Base-by-base conservation (phyloP, 2,113 vertebrate species). In the Calidris pygmaea region DNA sequence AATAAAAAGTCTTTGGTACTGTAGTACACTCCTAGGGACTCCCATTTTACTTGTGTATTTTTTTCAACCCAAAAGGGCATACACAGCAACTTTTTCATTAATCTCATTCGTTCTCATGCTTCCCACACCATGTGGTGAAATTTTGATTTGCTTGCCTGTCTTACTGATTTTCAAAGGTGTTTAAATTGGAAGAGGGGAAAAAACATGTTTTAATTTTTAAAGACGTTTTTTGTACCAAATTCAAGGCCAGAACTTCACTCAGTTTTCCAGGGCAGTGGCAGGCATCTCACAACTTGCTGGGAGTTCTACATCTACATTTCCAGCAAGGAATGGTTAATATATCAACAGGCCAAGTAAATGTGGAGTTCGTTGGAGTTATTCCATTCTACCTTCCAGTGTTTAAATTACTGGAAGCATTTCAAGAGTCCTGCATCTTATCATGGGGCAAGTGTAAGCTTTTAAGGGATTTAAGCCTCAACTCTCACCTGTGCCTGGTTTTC, bases 401-500 rank as follows among this genome's bases (percentile, higher is more conserved):
- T 72, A 85, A 94, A 87, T 87, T 84, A 37, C 22, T 79, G 86
- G 68, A 84, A 94, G 10, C 63, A 48, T 92, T 93, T 81, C 48
- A 78, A 50, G 39, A 82, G 73, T 75, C 48, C 86, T 96, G 80
- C 52, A 74, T 89, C 68, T 91, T 87, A 84, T 85, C 76, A 58
- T 12, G 35, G 60, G 34, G 15, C 58, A 88, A 68, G 21, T 14
- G 10, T 48, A 78, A 85, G 68, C 21, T 81, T 85, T 95, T 79
- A 87, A 78, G 81, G 12, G 27, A 72, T 93, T 89, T 27, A 76
- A 68, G 19, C 34, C 30, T 56, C 37, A 63, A 3, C 27, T 77
- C 79, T 94, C 77, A 96, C 92, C 95, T 96, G 76, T 72, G 85
- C 59, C 82, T 96, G 37, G 41, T 94, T 97, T 94, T 84, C 73